phyloP scores from a whole-genome alignment of 2,888 invertebrate species.

The Pocota personata region DNA sequence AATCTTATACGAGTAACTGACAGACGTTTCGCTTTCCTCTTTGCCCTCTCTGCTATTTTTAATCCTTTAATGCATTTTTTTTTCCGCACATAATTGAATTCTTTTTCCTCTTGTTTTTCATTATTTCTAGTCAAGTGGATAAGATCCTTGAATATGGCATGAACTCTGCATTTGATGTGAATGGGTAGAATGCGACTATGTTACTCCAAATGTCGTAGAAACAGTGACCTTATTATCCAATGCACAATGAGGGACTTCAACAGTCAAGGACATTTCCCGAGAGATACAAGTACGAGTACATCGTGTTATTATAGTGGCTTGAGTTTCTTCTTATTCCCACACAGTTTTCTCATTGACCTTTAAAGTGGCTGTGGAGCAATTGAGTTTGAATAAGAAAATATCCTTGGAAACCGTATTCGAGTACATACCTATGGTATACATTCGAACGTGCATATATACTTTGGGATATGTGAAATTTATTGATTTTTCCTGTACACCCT shows the following conservation, averaged over 20 bases:
- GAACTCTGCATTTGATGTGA: slow-evolving; percentile 26
- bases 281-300: background rate
- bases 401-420: slow-evolving; percentile 1
- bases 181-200: background rate
- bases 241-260: slow-evolving; percentile 8
- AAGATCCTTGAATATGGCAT: slow-evolving; percentile 49
- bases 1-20: background rate
- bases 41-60: background rate
- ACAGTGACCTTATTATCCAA: slow-evolving; percentile 55
- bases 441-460: background rate
- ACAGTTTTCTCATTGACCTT: slow-evolving; percentile 41
- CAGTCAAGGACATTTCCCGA: slow-evolving; percentile 46
- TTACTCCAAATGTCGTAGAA: slow-evolving; percentile 6
- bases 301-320: background rate
- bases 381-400: slow-evolving; percentile 2
- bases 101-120: background rate
- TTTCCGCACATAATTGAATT: background rate
- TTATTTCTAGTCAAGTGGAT: slow-evolving; percentile 24
- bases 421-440: background rate
- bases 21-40: background rate
- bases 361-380: slow-evolving; percentile 15
- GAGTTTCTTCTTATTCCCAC: background rate
- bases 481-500: slow-evolving; percentile 24
- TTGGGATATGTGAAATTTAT: background rate
- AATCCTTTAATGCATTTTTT: background rate